phyloP scores from a whole-genome alignment of 2,113 vertebrate genomes.

The Alosa alosa region DNA sequence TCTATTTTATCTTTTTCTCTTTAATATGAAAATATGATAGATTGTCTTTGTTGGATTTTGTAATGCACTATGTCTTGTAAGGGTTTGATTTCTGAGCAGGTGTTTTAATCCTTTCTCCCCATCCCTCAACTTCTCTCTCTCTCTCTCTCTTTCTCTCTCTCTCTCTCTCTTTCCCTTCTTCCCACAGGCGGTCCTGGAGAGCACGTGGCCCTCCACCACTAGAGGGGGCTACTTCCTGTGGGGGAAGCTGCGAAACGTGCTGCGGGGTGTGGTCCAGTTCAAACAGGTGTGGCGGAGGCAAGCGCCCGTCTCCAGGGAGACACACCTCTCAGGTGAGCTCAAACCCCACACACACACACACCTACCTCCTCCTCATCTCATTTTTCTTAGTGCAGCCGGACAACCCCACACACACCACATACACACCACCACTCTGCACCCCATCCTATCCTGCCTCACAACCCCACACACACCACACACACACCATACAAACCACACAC shows the following conservation, averaged over 20 bases:
- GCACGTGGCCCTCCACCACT: conserved; percentile 96
- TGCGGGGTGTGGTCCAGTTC: conserved; percentile 89
- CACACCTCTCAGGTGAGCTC: conserved; percentile 80
- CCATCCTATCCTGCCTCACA: background rate
- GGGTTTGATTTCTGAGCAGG: too few species aligned
- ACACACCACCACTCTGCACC: background rate
- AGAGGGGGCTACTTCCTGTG: conserved; percentile 94
- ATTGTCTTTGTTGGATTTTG: too few species aligned
- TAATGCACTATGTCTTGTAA: too few species aligned
- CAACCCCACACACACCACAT: background rate
- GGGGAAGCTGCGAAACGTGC: conserved; percentile 93
- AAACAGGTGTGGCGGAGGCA: conserved; percentile 87
- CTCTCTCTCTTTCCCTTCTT: conserved; percentile 41
- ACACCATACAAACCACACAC: background rate
- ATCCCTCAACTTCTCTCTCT: background rate
- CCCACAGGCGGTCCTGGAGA: conserved; percentile 91
- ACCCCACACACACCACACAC: background rate
- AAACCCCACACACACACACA: conserved; percentile 11
- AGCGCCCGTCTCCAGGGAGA: conserved; percentile 67
- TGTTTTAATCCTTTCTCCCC: too few species aligned
- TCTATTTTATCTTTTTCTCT: background rate
- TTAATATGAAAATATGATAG: too few species aligned
- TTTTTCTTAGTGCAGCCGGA: background rate
- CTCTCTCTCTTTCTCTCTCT: background rate
- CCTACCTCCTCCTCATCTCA: background rate